phyloP scores from a whole-genome alignment of 2,113 vertebrate species.

The Hyperopisus bebe region DNA sequence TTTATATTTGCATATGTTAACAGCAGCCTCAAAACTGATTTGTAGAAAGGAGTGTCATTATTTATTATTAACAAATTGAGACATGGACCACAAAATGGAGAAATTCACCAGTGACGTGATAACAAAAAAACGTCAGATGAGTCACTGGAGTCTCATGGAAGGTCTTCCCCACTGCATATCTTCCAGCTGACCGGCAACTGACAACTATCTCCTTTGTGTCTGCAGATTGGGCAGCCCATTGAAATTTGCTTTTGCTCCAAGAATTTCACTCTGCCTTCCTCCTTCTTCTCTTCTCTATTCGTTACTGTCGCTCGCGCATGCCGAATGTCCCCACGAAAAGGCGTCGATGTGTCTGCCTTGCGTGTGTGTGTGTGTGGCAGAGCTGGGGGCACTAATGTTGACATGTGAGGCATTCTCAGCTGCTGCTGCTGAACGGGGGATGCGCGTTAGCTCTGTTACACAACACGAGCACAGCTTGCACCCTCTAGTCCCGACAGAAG shows the following conservation, averaged over 20 bases:
- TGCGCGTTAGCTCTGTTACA: not conserved
- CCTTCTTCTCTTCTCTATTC: not conserved
- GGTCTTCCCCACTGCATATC: not conserved
- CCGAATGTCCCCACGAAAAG: not conserved
- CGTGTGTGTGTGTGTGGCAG: not conserved
- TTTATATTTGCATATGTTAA: not conserved
- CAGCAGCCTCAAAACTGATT: not conserved
- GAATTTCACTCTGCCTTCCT: not conserved
- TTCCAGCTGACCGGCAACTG: not conserved
- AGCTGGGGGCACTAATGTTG: not conserved
- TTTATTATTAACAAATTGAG: not conserved
- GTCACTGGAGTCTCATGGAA: not conserved
- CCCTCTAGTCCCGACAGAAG: not conserved
- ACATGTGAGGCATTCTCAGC: not conserved
- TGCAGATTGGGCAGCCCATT: not conserved
- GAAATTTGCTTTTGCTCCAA: not conserved
- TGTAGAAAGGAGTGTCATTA: not conserved
- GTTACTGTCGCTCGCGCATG: not conserved
- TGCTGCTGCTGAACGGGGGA: not conserved
- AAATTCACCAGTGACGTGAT: not conserved
- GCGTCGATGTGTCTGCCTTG: not conserved
- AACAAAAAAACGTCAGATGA: not conserved
- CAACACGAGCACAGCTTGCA: not conserved
- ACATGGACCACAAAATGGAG: not conserved
- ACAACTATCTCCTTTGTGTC: not conserved